Conservation (phyloP, 2,888 invertebrate species). For the Mesochorus sp. region DNA sequence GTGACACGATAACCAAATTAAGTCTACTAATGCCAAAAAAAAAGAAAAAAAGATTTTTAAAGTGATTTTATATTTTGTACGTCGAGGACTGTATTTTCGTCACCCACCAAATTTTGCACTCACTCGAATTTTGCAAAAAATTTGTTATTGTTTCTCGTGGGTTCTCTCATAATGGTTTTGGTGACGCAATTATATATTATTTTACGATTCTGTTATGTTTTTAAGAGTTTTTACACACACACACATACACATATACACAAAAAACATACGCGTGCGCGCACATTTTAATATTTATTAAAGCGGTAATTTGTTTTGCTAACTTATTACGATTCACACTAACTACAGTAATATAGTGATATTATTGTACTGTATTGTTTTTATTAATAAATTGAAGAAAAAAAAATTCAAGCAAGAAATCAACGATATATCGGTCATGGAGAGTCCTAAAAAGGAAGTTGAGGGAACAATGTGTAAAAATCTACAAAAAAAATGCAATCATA, state of each 20-base stretch:
- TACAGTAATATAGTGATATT: slow-evolving; percentile 59
- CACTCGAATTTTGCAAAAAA: slow-evolving; percentile 32
- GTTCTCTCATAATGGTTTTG: slow-evolving; percentile 40
- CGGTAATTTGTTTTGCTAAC: slow-evolving; percentile 57
- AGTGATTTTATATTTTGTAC: slow-evolving; percentile 74
- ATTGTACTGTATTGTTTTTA: slow-evolving; percentile 69
- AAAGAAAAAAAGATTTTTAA: slow-evolving; percentile 65
- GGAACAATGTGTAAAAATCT: slow-evolving; percentile 49
- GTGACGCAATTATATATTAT: slow-evolving; percentile 53
- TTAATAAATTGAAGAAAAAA: slow-evolving; percentile 68
- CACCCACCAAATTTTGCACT: slow-evolving; percentile 46
- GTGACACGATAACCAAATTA: slow-evolving; percentile 71
- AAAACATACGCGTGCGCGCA: too few relatives aligned
- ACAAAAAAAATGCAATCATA: not conserved
- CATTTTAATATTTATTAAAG: slow-evolving; percentile 45
- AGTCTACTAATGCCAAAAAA: slow-evolving; percentile 62
- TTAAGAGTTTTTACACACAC: slow-evolving; percentile 61
- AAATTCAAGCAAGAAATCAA: slow-evolving; percentile 4
- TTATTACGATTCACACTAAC: slow-evolving; percentile 61
- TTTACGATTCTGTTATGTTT: slow-evolving; percentile 61
- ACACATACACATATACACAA: too few relatives aligned
- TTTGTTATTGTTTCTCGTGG: slow-evolving; percentile 16
- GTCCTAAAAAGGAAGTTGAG: slow-evolving; percentile 8
- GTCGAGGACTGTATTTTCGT: slow-evolving; percentile 54
- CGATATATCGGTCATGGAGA: too few relatives aligned